Conservation (phyloP, 1,140 invertebrate genomes). For the Aphidius gifuensis region DNA sequence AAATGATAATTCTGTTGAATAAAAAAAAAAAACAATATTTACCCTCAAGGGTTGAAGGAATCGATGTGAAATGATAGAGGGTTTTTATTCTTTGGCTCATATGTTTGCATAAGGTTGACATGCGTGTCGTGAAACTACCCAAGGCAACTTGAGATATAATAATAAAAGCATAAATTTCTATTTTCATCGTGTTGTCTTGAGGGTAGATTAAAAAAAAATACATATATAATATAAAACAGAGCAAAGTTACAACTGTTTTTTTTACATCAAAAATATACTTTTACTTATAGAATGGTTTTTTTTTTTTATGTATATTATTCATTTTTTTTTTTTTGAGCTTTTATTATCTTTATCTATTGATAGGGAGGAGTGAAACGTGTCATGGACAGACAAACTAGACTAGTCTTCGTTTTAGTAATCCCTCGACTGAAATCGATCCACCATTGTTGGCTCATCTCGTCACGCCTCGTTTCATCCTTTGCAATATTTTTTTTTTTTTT, state of each 20-base stretch:
- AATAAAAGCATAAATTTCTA: conserved; percentile 4
- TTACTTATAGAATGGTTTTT: conserved; percentile 11
- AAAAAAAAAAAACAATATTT: too few relatives aligned
- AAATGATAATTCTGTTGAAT: too few relatives aligned
- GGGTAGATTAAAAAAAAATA: background rate
- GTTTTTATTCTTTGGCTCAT: too few relatives aligned
- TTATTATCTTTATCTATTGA: too few relatives aligned
- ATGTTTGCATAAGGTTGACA: conserved; percentile 4
- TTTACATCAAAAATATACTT: conserved; percentile 41
- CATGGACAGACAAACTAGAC: conserved; percentile 14
- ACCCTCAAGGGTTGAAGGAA: too few relatives aligned
- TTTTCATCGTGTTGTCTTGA: background rate
- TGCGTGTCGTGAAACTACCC: background rate
- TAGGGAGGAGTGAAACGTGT: background rate
- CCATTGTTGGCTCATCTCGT: conserved; percentile 18
- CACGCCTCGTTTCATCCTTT: conserved; percentile 4
- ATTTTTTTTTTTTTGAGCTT: too few relatives aligned
- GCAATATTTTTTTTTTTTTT: conserved; percentile 2
- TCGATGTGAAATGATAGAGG: too few relatives aligned
- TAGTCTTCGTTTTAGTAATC: conserved; percentile 23
- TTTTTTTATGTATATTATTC: background rate
- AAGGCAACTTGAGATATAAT: background rate
- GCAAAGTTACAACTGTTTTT: conserved; percentile 35
- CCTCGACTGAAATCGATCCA: conserved; percentile 10
- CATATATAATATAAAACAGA: background rate